phyloP scores from a whole-genome alignment of 2,888 invertebrate genomes.

The Chydorus sphaericus region DNA sequence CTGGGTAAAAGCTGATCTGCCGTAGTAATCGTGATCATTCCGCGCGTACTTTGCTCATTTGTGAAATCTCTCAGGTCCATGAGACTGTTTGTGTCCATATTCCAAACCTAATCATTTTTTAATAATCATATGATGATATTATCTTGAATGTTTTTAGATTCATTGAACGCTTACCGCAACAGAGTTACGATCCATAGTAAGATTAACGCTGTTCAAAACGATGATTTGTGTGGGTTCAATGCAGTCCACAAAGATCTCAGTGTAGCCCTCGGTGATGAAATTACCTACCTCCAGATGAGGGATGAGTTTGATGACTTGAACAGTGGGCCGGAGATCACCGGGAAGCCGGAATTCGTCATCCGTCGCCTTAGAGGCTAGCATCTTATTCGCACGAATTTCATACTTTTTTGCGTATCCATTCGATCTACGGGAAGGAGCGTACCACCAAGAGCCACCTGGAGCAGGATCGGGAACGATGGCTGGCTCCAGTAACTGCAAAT shows the following conservation, averaged over 20 bases:
- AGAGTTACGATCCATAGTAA: conserved; percentile 43
- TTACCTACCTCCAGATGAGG: neutral
- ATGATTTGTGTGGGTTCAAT: conserved; percentile 45
- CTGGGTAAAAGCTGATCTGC: neutral
- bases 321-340: neutral
- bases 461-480: neutral
- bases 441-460: neutral
- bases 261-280: conserved; percentile 18
- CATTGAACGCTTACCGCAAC: conserved; percentile 31
- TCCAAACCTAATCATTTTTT: no score
- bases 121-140: no score
- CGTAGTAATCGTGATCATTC: no score
- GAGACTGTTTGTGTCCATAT: no score
- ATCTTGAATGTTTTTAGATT: no score
- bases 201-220: conserved; percentile 58
- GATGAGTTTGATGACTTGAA: neutral
- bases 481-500: neutral
- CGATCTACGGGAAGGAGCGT: neutral
- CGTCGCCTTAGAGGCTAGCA: no score
- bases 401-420: neutral
- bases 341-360: conserved; percentile 5
- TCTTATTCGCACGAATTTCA: neutral
- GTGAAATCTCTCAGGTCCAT: no score
- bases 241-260: conserved; percentile 14
- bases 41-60: neutral